Evolutionary conservation across 2,797 vertebrate genomes (phyloP), one percentile per base, ranked within the genome.

Genomic region (Melanotaenia trifasciata): DNA sequence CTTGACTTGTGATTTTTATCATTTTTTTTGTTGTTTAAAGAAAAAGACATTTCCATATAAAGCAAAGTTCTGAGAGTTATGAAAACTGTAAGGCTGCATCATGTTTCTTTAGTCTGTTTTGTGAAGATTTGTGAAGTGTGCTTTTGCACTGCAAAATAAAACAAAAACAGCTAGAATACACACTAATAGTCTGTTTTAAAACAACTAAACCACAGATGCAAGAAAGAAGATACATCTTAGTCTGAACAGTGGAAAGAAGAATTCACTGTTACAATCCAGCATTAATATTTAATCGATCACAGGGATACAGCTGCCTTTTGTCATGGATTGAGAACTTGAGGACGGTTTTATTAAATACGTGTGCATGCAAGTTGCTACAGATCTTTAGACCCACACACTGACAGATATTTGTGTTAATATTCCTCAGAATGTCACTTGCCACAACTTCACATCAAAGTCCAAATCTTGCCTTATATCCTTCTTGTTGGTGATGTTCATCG

Each of bases 391-490:
- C 2, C 13, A 40, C 33, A 61, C 11, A 22, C 3, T 45, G 33
- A 56, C 40, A 61, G 45, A 70, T 40, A 20, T 5, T 11, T 56
- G 18, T 11, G 10, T 56, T 54, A n/a, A 58, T 53, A 63, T 57
- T 53, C 24, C 53, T 59, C 4, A 45, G 20, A 50, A 51, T 60
- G 30, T 10, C 35, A 33, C 64, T 32, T 67, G 20, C 28, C 22
- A 58, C 67, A 65, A 72, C 22, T 58, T 47, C 45, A 50, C 22
- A 72, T 65, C 2, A 71, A 28, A 60, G 53, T 14, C 56, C 26
- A 32, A 65, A 43, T 43, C 1, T 4, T 43, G 16, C 40, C 40
- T 43, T 14, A 43, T 14, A 43, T 43, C 13, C 40, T 43, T 43
- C 40, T 16, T 16, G 14, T 43, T 43, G 14, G 40, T 43, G 40